Base-by-base conservation (phyloP, 2,888 invertebrate genomes). In the Ectemnius lituratus region DNA sequence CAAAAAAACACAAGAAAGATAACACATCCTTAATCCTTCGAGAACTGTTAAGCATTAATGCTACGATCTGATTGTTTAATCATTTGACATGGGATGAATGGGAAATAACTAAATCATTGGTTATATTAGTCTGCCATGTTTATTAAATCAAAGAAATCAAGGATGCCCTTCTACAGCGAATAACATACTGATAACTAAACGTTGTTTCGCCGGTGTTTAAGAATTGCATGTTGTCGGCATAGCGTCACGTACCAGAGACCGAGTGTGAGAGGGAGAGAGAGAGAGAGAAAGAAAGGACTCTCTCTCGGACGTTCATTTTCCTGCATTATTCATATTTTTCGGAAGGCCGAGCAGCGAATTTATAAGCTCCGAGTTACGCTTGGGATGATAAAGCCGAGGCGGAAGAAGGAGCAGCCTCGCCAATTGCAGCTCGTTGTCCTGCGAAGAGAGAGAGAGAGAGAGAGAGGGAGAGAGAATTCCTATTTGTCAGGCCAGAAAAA, bases 291-390 rank as follows among this genome's bases (percentile, higher is more conserved):
- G 20, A 37, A 4, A 37, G 28, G 28, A 8, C 28, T 37, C 16
- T 18, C 28, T 37, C 16, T 18, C 23, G 56, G 23, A 45, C 23
- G 23, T 81, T 85, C 78, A 88, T 89, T 94, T 94, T 65, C 96
- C 96, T 57, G 95, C 95, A 70, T 95, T 94, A 84, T 94, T 94
- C 93, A 96, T 93, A 75, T 93, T 94, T 86, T 95, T 95, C 8
- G 96, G 96, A 62, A 96, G 89, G n/a, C 94, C 94, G 52, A 96
- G 91, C n/a, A 96, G 92, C 0, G 95, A 94, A 88, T 95, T 95
- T 82, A 95, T 95, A 6, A 95, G 91, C 85, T 95, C 95, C 0
- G 95, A 95, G 85, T 95, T 95, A 4, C 95, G 92, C 85, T 95
- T 95, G 77, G 92, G 88, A 73, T 88, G 87, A 66, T 82, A 87